Evolutionary conservation across 2,888 invertebrate genomes (phyloP).

Genomic region (Acholoe squamosa): DNA sequence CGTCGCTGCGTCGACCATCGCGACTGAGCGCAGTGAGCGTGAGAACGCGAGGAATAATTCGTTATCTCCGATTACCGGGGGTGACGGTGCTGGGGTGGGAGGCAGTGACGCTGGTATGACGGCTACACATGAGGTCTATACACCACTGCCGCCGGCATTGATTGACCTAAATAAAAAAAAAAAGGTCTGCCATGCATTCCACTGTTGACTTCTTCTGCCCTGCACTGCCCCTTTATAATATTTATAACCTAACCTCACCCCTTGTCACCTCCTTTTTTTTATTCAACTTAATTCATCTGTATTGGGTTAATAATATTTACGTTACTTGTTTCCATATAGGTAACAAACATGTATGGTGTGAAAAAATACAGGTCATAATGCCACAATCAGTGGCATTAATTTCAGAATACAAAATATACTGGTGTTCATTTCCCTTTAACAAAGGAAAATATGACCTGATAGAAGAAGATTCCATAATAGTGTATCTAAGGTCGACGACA

Average conservation of each 20-base stretch:
- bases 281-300: no score
- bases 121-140: not conserved
- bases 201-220: not conserved
- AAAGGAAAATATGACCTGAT: no score
- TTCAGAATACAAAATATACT: no score
- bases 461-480: not conserved
- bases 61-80: not conserved
- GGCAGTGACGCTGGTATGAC: not conserved
- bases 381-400: no score
- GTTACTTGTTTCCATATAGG: no score
- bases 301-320: no score
- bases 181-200: slow-evolving; percentile 14
- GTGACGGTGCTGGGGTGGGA: not conserved
- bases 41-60: slow-evolving; percentile 36
- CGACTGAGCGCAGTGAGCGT: slow-evolving; percentile 12
- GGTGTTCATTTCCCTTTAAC: no score
- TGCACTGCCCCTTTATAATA: not conserved
- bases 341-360: no score
- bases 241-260: not conserved
- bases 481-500: not conserved
- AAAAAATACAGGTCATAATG: no score
- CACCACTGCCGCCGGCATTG: slow-evolving; percentile 5
- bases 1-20: not conserved
- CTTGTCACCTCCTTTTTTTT: no score
- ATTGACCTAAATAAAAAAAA: slow-evolving; percentile 32